Conservation (phyloP, 2,888 invertebrate species). For the Brachylomia viminalis region DNA sequence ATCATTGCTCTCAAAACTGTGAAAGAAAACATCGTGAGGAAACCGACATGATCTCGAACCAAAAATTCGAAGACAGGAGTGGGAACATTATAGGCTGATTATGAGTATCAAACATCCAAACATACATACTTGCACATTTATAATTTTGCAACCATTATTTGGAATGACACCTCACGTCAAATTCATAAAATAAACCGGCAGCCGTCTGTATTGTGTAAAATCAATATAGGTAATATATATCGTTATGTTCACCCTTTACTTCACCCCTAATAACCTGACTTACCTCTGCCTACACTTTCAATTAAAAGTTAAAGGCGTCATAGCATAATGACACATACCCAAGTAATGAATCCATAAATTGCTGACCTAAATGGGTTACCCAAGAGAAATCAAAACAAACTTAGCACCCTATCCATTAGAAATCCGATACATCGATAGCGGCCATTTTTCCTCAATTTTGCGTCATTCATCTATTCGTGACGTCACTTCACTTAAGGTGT, state of each 20-base stretch:
- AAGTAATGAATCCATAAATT: conserved; percentile 49
- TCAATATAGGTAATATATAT: background rate
- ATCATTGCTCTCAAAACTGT: too few species aligned
- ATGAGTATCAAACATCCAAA: too few species aligned
- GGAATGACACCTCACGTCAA: background rate
- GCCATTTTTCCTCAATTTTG: conserved; percentile 64
- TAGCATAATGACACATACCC: conserved; percentile 6
- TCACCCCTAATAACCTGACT: too few species aligned
- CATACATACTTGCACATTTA: background rate
- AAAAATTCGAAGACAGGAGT: too few species aligned
- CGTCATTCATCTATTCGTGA: conserved; percentile 66
- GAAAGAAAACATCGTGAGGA: too few species aligned
- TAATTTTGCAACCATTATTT: background rate
- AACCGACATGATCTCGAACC: too few species aligned
- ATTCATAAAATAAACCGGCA: background rate
- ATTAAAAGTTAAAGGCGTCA: conserved; percentile 11
- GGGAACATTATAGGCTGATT: too few species aligned
- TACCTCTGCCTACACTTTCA: background rate
- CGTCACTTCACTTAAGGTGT: conserved; percentile 79
- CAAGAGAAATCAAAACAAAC: conserved; percentile 64
- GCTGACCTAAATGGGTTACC: conserved; percentile 44
- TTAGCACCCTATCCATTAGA: conserved; percentile 76
- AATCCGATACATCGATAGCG: conserved; percentile 71
- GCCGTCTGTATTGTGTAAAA: background rate
- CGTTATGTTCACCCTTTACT: background rate